These are phyloP conservation scores for Eptatretus burgeri DNA, from an alignment of 2,113 vertebrate genomes.

Conservation along the genomic window DNA sequence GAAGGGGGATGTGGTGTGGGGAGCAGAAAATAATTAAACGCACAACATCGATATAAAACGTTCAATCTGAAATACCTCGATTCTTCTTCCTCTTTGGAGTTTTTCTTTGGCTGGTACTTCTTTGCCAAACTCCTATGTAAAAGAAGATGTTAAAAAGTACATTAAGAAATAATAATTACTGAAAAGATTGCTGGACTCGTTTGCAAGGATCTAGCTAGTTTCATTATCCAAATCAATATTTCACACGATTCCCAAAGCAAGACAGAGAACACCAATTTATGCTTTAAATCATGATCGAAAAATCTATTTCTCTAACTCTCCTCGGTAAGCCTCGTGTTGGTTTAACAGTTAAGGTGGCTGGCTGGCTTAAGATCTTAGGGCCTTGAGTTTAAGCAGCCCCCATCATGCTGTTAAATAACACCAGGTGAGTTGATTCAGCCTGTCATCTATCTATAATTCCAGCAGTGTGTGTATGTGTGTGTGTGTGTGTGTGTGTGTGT, in stretches of 20 bases:
- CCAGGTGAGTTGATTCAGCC: no score
- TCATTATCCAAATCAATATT: neutral
- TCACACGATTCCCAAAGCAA: neutral
- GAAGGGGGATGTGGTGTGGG: neutral
- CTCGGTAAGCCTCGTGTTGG: no score
- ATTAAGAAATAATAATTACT: neutral
- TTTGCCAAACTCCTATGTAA: neutral
- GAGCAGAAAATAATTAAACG: neutral
- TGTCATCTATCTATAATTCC: no score
- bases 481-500: no score
- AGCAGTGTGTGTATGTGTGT: no score
- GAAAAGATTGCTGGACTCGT: neutral
- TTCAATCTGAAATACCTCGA: neutral
- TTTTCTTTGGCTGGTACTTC: constrained; percentile 4
- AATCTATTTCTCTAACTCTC: no score
- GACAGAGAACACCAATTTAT: neutral
- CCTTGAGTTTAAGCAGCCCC: no score
- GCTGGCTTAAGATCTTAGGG: no score
- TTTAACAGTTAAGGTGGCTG: no score
- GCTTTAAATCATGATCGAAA: neutral
- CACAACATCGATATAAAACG: neutral
- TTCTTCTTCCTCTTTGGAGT: neutral
- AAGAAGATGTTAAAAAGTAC: neutral
- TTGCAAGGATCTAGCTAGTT: neutral
- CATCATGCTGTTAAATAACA: no score